Percentiles rank a stretch among this genome's conserved stretches.
Evolutionary conservation across 2,113 vertebrate species (phyloP).

Genomic region (Cercocebus atys): DNA sequence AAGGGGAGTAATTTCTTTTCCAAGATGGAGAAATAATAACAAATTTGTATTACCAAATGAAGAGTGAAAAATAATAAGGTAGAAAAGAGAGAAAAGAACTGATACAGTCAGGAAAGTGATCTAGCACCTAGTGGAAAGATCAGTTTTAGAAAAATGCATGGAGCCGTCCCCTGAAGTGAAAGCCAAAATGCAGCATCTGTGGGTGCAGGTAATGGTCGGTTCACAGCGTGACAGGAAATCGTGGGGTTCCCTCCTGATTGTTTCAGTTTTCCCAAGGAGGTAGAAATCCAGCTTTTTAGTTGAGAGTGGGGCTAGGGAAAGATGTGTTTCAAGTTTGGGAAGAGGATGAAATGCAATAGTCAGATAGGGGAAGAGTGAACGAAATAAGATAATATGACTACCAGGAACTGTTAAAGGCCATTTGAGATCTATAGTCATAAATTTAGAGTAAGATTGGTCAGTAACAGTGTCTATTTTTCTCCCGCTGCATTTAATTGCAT

Average conservation of each 20-base stretch:
- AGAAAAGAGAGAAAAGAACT: not conserved
- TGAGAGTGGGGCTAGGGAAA: not conserved
- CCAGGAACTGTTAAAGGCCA: not conserved
- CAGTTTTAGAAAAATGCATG: not conserved
- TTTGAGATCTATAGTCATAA: not conserved
- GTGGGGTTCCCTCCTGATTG: too few species aligned
- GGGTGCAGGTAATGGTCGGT: not conserved
- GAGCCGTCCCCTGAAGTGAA: not conserved
- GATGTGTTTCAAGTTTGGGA: not conserved
- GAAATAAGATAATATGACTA: not conserved
- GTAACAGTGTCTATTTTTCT: not conserved
- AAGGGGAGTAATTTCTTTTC: not conserved
- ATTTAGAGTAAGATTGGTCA: not conserved
- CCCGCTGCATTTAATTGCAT: not conserved
- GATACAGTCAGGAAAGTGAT: too few species aligned
- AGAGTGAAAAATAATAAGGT: not conserved
- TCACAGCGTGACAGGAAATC: accelerated
- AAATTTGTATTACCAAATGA: not conserved
- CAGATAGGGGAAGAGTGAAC: not conserved
- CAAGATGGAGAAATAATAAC: not conserved
- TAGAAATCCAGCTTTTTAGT: not conserved
- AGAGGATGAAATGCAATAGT: not conserved
- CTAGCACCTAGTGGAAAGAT: too few species aligned
- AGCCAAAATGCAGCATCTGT: not conserved
- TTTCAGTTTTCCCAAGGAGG: not conserved